These are phyloP conservation scores for Luidia sarsii DNA, from an alignment of 53 echinoderm and acorn worm species.

Conservation along the genomic window DNA sequence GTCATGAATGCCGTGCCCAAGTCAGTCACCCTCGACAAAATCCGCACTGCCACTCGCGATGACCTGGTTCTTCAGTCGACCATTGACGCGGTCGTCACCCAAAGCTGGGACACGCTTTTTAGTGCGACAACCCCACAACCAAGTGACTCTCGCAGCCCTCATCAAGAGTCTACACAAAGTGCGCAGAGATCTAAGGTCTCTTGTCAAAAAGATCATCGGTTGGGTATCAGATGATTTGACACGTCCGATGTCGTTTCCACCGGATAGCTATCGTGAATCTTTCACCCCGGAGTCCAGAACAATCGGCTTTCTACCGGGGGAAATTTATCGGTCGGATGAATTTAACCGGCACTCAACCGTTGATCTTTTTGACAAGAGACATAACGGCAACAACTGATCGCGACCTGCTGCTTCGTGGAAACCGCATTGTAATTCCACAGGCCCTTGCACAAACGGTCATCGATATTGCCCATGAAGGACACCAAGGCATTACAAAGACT, in stretches of 20 bases:
- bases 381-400: not conserved
- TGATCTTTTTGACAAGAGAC: too few species aligned
- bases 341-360: too few species aligned
- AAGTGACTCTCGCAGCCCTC: not conserved
- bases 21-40: slow-evolving; percentile 23
- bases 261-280: too few species aligned
- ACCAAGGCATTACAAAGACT: slow-evolving; percentile 70
- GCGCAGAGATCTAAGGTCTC: too few species aligned
- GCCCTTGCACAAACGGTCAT: slow-evolving; percentile 43
- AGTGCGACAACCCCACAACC: not conserved
- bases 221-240: too few species aligned
- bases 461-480: slow-evolving; percentile 63
- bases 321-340: too few species aligned
- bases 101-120: slow-evolving; percentile 28
- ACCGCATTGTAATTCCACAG: slow-evolving; percentile 34
- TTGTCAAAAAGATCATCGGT: too few species aligned
- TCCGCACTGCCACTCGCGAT: slow-evolving; percentile 26
- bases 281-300: too few species aligned
- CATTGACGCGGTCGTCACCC: slow-evolving; percentile 44
- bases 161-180: slow-evolving; percentile 7
- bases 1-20: slow-evolving; percentile 16
- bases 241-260: too few species aligned
- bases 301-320: too few species aligned
- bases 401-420: slow-evolving; percentile 29
- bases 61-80: slow-evolving; percentile 32